phyloP scores from a whole-genome alignment of 2,888 invertebrate species.

The Hybos culiciformis region DNA sequence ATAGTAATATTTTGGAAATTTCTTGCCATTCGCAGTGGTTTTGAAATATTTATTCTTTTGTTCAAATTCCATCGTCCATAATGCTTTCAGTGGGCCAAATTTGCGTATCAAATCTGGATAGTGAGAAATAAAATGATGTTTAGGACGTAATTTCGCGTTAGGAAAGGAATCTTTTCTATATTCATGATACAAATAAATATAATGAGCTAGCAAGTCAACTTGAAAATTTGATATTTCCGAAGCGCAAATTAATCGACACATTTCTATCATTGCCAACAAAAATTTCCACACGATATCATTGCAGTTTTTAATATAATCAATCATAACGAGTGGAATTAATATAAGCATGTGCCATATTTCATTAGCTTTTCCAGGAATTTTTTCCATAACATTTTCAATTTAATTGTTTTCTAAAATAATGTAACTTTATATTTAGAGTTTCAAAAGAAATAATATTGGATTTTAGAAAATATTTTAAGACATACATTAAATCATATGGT shows the following conservation, averaged over 20 bases:
- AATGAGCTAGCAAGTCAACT: background rate
- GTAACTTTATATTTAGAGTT: background rate
- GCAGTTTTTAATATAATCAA: background rate
- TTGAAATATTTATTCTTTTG: conserved; percentile 20
- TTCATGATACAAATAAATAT: conserved; percentile 2
- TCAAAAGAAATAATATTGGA: background rate
- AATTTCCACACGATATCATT: background rate
- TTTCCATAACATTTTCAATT: background rate
- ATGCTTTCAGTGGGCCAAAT: conserved; percentile 10
- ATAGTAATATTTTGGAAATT: conserved; percentile 15
- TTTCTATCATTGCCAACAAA: background rate
- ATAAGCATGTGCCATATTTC: conserved; percentile 1
- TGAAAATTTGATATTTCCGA: background rate
- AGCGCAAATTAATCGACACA: conserved; percentile 5
- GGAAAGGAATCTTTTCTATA: conserved; percentile 11
- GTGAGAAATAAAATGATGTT: conserved; percentile 14
- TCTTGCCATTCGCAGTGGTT: conserved; percentile 1
- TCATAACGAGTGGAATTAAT: background rate
- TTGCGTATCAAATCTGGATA: conserved; percentile 12
- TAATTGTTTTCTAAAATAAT: background rate
- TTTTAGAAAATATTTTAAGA: conserved; percentile 8
- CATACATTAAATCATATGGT: conserved; percentile 16
- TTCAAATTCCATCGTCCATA: conserved; percentile 17
- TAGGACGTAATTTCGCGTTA: conserved; percentile 9
- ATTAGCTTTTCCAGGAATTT: conserved; percentile 2